Base-by-base conservation (phyloP, 2,113 vertebrate genomes). In the Sinosuthora webbiana region DNA sequence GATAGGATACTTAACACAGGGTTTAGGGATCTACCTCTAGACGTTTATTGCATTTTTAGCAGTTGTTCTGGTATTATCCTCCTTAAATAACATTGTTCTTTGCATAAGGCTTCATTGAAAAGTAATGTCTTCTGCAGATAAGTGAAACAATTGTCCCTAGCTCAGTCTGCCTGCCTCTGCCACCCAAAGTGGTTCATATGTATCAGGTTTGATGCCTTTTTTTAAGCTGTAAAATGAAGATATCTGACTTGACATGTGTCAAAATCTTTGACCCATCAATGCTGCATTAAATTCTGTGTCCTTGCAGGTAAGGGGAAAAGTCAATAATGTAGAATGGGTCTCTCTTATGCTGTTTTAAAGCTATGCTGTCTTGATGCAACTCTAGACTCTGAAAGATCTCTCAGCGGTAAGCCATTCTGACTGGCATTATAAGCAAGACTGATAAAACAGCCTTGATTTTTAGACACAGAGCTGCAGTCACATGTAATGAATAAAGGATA, bases 371-470 rank as follows among this genome's bases (percentile, higher is more conserved):
- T 86, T 70, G 83, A 91, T 82, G 75, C 47, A 75, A 28, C 62
- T 93, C 39, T 37, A 86, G 71, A 52, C 57, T 74, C 64, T 41
- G 37, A 79, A 90, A 71, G 45, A 86, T 47, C 53, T 93, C 89
- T 96, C 88, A 68, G 67, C 0, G 0, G 90, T 81, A 94, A 95
- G 76, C 45, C 50, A 41, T 77, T 95, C 73, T 96, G 93, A 94
- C 87, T 79, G 44, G 83, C 57, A 55, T 90, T 92, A 78, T 84
- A 94, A 94, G 88, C 57, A 83, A 94, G 94, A 56, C 87, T 83
- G 89, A 96, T 85, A 95, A 84, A 97, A 78, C 52, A 94, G 76
- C 60, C 83, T 85, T 94, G 94, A 95, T 94, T 96, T 97, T 83
- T 79, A 68, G 90, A 96, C 80, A 90, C 41, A 85, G 89, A 95